Base-by-base conservation (phyloP, 2,888 invertebrate species). In the Sarcophaga caerulescens region DNA sequence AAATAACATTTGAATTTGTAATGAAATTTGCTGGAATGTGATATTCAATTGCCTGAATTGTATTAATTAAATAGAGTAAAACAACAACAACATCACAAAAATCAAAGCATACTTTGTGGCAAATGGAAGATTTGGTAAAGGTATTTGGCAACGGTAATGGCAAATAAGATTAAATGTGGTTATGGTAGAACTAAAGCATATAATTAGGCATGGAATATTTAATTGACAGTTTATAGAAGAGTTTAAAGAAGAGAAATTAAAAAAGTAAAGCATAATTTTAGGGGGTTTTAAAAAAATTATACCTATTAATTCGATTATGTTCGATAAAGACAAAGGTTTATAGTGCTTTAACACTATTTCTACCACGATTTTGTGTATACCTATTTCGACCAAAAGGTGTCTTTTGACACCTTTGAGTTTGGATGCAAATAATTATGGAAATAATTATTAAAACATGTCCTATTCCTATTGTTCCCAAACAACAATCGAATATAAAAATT, bases 1-100 rank as follows among this genome's bases (percentile, higher is more conserved):
- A 76, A 76, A 71, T 65, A 21, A 59, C 14, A 60, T 82, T 82
- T 82, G n/a, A 59, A 76, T 76, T 82, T 76, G 62, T 57, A 57
- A 65, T 63, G 62, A 62, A 68, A 74, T 52, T 68, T 66, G 45
- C 35, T 73, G 73, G 25, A 65, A 81, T 69, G 14, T 44, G 17
- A 52, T 23, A 57, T 69, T 75, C 59, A 47, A 60, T 47, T 57
- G 70, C 70, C 21, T 23, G 5, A 25, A 63, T 76, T 59, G 57
- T 44, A 76, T 69, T 23, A 70, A 70, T 81, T 70, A 65, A 25
- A 25, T 57, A 35, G 25, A 45, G 47, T 35, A 14, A 44, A 52
- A 52, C 12, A 52, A 52, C 12, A 52, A 52, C 12, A 17, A 17
- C 17, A 35, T 10, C 35, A 35, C 35, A 35, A 52, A 71, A 63